Percentiles rank a stretch among this genome's conserved stretches.
phyloP scores from a whole-genome alignment of 2,797 vertebrate species.

The Aselliscus stoliczkanus region DNA sequence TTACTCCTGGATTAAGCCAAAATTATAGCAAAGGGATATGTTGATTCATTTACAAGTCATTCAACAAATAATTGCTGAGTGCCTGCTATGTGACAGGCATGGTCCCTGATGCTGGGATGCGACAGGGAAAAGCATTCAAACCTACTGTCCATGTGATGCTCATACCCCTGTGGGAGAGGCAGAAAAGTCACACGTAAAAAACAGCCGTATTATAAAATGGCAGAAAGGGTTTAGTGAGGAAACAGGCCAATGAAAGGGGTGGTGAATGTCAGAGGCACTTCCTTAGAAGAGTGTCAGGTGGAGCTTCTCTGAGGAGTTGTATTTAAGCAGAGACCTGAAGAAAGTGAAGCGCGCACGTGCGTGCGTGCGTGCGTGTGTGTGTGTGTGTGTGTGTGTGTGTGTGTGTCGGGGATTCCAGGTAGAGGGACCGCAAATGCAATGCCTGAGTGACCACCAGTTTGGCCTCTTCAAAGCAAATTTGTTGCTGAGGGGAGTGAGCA shows the following conservation, averaged over 20 bases:
- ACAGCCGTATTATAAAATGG: too few relatives aligned
- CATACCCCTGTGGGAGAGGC: background rate
- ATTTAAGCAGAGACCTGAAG: background rate
- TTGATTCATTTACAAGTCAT: background rate
- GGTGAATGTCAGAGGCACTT: background rate
- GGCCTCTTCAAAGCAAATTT: background rate
- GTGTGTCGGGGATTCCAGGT: background rate
- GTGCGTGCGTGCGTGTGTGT: background rate
- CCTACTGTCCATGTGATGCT: background rate
- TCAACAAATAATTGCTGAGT: background rate
- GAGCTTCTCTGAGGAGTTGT: background rate
- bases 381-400: too few relatives aligned
- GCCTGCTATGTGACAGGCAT: rapidly evolving
- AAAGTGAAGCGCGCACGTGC: background rate
- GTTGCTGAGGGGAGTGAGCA: background rate
- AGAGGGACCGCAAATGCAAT: background rate
- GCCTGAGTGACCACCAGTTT: background rate
- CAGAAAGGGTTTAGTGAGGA: background rate
- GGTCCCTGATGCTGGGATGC: background rate
- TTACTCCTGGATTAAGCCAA: background rate
- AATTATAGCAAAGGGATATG: background rate
- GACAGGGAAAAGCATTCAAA: background rate
- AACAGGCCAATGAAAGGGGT: background rate
- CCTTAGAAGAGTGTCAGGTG: background rate
- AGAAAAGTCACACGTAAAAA: background rate